A percentile compares a stretch with the other conserved stretches of the same genome.
Evolutionary conservation across 2,113 vertebrate genomes (phyloP).

Genomic region (Gallinago paraguaiae): DNA sequence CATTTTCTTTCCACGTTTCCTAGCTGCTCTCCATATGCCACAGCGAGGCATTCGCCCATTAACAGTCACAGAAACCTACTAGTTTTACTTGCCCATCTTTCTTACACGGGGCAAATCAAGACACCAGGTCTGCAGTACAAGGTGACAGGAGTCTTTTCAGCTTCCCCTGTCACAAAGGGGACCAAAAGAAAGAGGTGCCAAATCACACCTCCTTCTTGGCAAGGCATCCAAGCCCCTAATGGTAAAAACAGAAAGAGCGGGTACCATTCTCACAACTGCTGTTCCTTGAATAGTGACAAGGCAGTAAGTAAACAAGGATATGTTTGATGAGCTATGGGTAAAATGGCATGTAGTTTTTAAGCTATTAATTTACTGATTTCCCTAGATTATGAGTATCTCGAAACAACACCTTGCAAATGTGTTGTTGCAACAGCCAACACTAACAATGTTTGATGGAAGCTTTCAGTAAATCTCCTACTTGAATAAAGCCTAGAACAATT

Average conservation of each 20-base stretch:
- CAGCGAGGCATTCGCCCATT: rapidly evolving
- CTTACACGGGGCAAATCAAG: background rate
- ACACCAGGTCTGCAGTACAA: background rate
- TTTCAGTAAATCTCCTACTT: background rate
- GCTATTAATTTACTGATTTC: background rate
- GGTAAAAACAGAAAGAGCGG: background rate
- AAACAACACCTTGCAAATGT: background rate
- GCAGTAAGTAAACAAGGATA: background rate
- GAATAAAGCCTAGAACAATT: background rate
- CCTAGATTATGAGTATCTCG: background rate
- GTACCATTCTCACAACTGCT: background rate
- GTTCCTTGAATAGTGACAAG: background rate
- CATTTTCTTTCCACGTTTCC: background rate
- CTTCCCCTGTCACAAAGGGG: too few relatives aligned
- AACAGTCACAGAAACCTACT: background rate
- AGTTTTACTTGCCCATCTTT: background rate
- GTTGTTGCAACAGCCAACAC: background rate
- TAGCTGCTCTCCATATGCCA: background rate
- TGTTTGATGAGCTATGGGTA: background rate
- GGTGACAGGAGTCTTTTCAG: background rate
- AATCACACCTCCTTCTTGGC: background rate
- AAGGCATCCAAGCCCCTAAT: background rate
- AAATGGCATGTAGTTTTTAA: background rate
- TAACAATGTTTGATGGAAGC: background rate
- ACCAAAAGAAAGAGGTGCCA: background rate